These are phyloP conservation scores for Drosophila oshimai DNA, from an alignment of 1,140 invertebrate genomes.

Conservation along the genomic window DNA sequence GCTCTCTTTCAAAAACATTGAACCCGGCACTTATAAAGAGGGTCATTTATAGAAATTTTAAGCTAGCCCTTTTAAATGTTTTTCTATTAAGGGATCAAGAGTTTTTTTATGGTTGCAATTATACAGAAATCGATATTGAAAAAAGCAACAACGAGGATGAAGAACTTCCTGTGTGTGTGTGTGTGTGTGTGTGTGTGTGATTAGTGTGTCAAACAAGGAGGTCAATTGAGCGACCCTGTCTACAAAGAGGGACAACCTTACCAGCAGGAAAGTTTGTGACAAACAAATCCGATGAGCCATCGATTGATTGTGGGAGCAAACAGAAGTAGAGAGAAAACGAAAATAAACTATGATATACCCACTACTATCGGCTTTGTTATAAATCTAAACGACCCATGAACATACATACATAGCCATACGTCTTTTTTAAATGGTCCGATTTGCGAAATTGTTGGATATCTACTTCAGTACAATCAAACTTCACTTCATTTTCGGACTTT, in stretches of 20 bases:
- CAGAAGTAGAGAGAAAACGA: too few relatives aligned
- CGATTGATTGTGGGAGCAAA: slow-evolving; percentile 55
- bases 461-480: too few relatives aligned
- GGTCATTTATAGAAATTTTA: slow-evolving; percentile 29
- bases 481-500: too few relatives aligned
- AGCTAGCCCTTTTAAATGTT: background rate
- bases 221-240: slow-evolving; percentile 24
- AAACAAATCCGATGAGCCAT: slow-evolving; percentile 13
- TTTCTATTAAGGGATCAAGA: background rate
- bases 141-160: slow-evolving; percentile 9
- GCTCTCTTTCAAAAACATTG: background rate
- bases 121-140: slow-evolving; percentile 29
- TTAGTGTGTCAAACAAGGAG: slow-evolving; percentile 36
- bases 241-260: slow-evolving; percentile 8
- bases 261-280: slow-evolving; percentile 12
- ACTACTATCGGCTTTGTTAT: too few relatives aligned
- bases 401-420: too few relatives aligned
- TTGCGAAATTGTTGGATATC: too few relatives aligned
- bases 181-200: slow-evolving; percentile 44
- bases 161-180: slow-evolving; percentile 52
- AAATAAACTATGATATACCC: too few relatives aligned
- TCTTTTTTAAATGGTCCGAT: too few relatives aligned
- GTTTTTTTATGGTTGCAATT: slow-evolving; percentile 30
- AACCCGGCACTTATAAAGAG: slow-evolving; percentile 19
- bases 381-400: too few relatives aligned